Conservation (phyloP, 2,113 vertebrate species). For the Garra rufa region DNA sequence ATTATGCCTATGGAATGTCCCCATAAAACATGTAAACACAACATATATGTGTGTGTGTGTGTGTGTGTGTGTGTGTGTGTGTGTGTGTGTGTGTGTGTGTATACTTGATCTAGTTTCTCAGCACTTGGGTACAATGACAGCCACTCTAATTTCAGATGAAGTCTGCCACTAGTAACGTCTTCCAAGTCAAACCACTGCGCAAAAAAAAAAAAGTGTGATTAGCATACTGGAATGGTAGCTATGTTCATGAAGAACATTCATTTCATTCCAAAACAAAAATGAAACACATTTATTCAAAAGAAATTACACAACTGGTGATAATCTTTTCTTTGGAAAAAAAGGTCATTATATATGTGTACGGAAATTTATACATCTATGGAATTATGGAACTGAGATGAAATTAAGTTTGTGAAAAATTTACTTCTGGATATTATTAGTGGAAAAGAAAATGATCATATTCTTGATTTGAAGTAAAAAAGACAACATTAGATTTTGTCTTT, state of each 20-base stretch:
- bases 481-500: neutral
- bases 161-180: conserved; percentile 88
- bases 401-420: too few species aligned
- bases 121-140: conserved; percentile 85
- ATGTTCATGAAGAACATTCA: neutral
- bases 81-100: conserved; percentile 20
- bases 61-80: conserved; percentile 30
- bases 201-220: conserved; percentile 25
- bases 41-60: too few species aligned
- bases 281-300: neutral
- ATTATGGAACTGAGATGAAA: neutral
- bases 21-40: too few species aligned
- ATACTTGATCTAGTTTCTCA: conserved; percentile 88
- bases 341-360: neutral
- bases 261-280: neutral
- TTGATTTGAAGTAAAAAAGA: neutral
- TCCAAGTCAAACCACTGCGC: conserved; percentile 96
- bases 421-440: neutral
- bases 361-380: neutral
- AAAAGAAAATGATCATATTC: neutral
- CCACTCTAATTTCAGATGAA: conserved; percentile 96
- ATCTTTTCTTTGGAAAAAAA: neutral
- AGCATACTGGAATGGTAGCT: neutral
- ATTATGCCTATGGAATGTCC: too few species aligned
- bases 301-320: neutral